Conservation (phyloP, 35 echinoderm and acorn worm genomes). For the Anneissia japonica region DNA sequence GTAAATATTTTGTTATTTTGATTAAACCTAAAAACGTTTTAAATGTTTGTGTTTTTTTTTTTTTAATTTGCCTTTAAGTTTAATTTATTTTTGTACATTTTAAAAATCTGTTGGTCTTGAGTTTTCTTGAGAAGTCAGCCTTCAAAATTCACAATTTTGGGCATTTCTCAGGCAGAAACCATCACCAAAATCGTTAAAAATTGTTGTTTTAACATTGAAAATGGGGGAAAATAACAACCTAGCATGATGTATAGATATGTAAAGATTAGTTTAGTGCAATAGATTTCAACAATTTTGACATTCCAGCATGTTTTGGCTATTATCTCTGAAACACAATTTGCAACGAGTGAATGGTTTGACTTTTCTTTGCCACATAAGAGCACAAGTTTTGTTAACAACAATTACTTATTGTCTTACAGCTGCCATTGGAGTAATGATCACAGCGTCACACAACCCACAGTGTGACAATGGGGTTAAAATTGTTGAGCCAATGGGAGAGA, state of each 20-base stretch:
- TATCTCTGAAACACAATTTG: too few relatives aligned
- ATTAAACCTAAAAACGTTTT: background rate
- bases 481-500: conserved; percentile 91
- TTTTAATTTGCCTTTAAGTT: background rate
- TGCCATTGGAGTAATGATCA: conserved; percentile 90
- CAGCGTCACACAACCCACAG: conserved; percentile 91
- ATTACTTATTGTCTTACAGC: conserved; percentile 20
- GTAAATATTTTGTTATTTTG: conserved; percentile 18
- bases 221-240: too few relatives aligned
- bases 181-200: too few relatives aligned
- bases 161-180: background rate
- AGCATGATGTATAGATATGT: too few relatives aligned
- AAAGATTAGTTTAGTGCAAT: too few relatives aligned
- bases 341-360: too few relatives aligned
- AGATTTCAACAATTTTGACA: too few relatives aligned
- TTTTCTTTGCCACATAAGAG: background rate
- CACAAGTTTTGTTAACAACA: background rate
- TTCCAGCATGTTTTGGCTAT: too few relatives aligned
- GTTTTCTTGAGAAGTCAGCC: background rate
- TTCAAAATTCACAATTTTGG: background rate
- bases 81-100: background rate
- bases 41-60: background rate
- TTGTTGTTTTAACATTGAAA: too few relatives aligned
- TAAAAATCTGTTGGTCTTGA: background rate
- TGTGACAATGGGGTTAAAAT: conserved; percentile 85